Conservation (phyloP, 2,888 invertebrate species). For the Tineola bisselliella region DNA sequence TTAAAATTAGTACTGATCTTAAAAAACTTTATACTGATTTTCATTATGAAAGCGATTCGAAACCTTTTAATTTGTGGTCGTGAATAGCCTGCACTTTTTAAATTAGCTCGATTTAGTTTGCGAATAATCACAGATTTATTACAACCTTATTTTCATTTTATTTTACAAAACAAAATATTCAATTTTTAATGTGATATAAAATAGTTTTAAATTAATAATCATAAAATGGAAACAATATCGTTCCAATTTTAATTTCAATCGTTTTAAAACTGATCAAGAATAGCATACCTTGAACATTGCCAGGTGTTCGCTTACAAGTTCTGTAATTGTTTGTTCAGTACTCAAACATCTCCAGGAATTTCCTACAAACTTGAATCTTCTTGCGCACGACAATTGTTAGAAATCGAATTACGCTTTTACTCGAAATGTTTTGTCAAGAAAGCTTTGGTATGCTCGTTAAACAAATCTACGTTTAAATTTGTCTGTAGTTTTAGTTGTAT, state of each 20-base stretch:
- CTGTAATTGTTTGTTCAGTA: constrained; percentile 11
- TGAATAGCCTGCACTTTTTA: no score
- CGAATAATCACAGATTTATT: no score
- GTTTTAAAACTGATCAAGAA: neutral
- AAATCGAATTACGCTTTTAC: constrained; percentile 8
- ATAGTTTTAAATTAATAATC: no score
- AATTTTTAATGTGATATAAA: no score
- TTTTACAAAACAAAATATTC: no score
- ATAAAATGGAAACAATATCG: neutral
- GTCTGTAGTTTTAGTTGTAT: no score
- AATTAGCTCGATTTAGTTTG: no score
- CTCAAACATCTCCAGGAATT: constrained; percentile 1
- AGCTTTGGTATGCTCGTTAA: constrained; percentile 5
- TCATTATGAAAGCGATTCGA: no score
- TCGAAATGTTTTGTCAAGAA: constrained; percentile 5
- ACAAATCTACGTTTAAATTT: neutral
- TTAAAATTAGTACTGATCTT: no score
- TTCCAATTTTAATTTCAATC: neutral
- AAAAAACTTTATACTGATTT: no score
- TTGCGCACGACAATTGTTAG: constrained; percentile 11
- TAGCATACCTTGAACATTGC: neutral
- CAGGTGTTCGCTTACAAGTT: constrained; percentile 13
- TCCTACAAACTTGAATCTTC: neutral
- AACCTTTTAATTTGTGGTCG: no score
- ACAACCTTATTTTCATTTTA: no score